phyloP scores from a whole-genome alignment of 2,888 invertebrate genomes.

The Leuctra nigra region DNA sequence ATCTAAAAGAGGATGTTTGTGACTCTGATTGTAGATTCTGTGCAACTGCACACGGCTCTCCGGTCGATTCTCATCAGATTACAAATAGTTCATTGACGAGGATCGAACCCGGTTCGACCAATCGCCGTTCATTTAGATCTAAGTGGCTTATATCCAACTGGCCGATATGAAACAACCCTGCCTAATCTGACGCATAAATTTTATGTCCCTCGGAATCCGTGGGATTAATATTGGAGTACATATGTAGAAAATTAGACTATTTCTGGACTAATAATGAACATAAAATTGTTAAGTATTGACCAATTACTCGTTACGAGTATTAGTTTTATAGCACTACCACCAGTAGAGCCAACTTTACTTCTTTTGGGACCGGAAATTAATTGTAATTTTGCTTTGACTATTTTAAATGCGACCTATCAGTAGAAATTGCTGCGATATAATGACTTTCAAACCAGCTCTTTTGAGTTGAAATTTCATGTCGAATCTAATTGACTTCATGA shows the following conservation, averaged over 20 bases:
- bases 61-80: conserved; percentile 5
- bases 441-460: too few species aligned
- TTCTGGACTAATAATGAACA: background rate
- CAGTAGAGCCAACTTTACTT: conserved; percentile 2
- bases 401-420: too few species aligned
- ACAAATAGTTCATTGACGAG: background rate
- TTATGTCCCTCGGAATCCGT: background rate
- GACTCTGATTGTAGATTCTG: too few species aligned
- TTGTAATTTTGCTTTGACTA: too few species aligned
- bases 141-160: conserved; percentile 10
- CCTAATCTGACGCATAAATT: conserved; percentile 8
- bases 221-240: background rate
- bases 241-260: background rate
- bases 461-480: too few species aligned
- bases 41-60: too few species aligned
- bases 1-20: too few species aligned
- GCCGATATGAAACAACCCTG: background rate
- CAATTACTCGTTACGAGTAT: too few species aligned
- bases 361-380: background rate
- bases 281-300: conserved; percentile 11
- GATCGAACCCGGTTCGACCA: background rate
- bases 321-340: too few species aligned
- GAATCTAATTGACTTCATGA: too few species aligned
- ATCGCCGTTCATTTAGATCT: background rate
- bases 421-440: too few species aligned